Evolutionary conservation across 2,113 vertebrate species (phyloP), one percentile per base, ranked within the genome.

Genomic region (Peromyscus leucopus): DNA sequence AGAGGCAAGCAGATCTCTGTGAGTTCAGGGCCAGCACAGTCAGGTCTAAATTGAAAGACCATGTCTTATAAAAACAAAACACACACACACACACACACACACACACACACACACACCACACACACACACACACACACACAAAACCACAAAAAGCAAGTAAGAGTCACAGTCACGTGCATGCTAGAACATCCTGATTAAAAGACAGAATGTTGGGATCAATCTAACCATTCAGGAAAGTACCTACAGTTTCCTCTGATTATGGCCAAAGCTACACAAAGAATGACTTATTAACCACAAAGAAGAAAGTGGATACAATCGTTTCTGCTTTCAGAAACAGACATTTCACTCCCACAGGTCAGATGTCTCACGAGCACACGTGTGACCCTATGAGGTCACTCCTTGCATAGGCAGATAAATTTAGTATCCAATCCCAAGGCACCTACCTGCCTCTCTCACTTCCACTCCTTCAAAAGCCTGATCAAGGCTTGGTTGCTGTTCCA

Each of bases 171-270:
- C 69, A 72, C 2, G 24, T 3, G 0, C 75, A 42, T 93, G 59
- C 76, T 76, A 42, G 63, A 92, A 67, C 0, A 63, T 22, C 84
- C 72, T 39, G 90, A 12, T 15, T 80, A 51, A 0, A 0, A 95
- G 74, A 94, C 55, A 74, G 13, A 95, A 46, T 57, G 36, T 28
- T 63, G 42, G 31, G 48, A 2, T 90, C 12, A 39, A 4, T 83
- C 12, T 61, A 89, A 15, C 19, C 51, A 59, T 71, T 91, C 72
- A 72, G 79, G 96, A 94, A 94, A 26, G 90, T 51, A 69, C 88
- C n/a, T 19, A 0, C 78, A 46, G 90, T 63, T 63, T 33, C 89
- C 65, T 79, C 46, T 74, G 69, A 86, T 89, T 72, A 92, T 0
- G 67, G 78, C n/a, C 95, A 88, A 1, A 96, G 84, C 0, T 24